These are phyloP conservation scores for Falco rusticolus DNA, from an alignment of 2,797 vertebrate species.

Conservation along the genomic window DNA sequence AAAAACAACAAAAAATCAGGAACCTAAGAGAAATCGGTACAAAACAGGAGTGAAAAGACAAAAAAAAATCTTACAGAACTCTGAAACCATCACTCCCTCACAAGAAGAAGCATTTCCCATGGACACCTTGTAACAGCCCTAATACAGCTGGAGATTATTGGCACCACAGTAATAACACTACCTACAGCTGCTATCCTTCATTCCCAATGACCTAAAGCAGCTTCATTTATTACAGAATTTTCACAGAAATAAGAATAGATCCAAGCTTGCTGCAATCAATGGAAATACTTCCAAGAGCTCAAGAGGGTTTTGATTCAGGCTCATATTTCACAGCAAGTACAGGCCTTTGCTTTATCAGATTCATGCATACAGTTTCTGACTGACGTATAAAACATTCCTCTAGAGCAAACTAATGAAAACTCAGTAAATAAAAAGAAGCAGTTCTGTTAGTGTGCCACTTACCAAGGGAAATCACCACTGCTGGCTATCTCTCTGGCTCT, in stretches of 20 bases:
- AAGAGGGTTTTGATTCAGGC: background rate
- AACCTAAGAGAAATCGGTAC: background rate
- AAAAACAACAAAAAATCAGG: background rate
- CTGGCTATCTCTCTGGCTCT: background rate
- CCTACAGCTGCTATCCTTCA: slow-evolving; percentile 1
- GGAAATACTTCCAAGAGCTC: slow-evolving; percentile 13
- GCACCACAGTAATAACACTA: background rate
- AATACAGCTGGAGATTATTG: background rate
- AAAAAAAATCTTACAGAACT: background rate
- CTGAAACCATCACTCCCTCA: background rate
- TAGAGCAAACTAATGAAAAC: background rate
- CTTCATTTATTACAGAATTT: slow-evolving; percentile 34
- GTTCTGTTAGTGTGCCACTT: background rate
- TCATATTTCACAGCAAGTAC: background rate
- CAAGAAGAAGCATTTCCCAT: background rate
- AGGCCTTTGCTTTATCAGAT: background rate
- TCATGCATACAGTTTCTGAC: background rate
- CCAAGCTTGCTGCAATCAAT: slow-evolving; percentile 19
- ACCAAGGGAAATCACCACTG: background rate
- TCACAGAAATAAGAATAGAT: slow-evolving; percentile 29
- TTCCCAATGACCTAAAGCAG: slow-evolving; percentile 9
- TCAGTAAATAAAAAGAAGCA: background rate
- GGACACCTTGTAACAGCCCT: background rate
- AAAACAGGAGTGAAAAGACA: background rate
- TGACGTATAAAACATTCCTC: background rate